Evolutionary conservation across 1,140 invertebrate genomes (phyloP).

Genomic region (Asobara japonica): DNA sequence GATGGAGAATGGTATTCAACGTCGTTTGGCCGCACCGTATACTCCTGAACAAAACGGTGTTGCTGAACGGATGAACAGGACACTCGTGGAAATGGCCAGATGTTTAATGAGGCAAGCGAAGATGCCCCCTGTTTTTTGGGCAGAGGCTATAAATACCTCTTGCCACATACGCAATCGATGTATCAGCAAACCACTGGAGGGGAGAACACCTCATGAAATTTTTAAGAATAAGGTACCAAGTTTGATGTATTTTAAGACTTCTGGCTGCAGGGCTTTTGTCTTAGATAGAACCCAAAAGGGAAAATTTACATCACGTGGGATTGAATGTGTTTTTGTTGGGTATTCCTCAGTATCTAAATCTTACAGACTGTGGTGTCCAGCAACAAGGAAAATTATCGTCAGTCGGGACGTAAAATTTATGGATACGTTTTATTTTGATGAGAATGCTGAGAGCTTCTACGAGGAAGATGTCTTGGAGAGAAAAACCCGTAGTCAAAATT

Average conservation of each 20-base stretch:
- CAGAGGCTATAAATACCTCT: constrained; percentile 37
- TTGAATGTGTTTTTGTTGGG: constrained; percentile 6
- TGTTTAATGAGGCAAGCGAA: constrained; percentile 39
- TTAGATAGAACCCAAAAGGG: constrained; percentile 35
- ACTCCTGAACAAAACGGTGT: constrained; percentile 48
- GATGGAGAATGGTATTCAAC: constrained; percentile 15
- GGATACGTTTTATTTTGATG: background rate
- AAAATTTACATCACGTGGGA: constrained; percentile 44
- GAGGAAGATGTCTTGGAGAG: background rate
- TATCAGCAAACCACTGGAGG: constrained; percentile 2
- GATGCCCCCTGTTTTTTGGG: constrained; percentile 38
- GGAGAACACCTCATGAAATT: constrained; percentile 37
- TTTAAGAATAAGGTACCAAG: constrained; percentile 32
- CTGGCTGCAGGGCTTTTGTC: constrained; percentile 37
- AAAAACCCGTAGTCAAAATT: background rate
- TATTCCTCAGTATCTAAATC: constrained; percentile 24
- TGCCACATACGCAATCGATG: constrained; percentile 39
- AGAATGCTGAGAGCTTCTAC: background rate
- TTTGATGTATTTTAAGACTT: constrained; percentile 36
- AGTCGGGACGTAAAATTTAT: constrained; percentile 20
- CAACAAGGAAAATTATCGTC: background rate
- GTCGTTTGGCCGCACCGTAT: background rate
- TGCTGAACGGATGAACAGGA: constrained; percentile 47
- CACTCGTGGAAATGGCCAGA: constrained; percentile 42
- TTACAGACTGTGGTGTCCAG: background rate